phyloP scores from a whole-genome alignment of 2,797 vertebrate species.

The Pseudochirops cupreus region DNA sequence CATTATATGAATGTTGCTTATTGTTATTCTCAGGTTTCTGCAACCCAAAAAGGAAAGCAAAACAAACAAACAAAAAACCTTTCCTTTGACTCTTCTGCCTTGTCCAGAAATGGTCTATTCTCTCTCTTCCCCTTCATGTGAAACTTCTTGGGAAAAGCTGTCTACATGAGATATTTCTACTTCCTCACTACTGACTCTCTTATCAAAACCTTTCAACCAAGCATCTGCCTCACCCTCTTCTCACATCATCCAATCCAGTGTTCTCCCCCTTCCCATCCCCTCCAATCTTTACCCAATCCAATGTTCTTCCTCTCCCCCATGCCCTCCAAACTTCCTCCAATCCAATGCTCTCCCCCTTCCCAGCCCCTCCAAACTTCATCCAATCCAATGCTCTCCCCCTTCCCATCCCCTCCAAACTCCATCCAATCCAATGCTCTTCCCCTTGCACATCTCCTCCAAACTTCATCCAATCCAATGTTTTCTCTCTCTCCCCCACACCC shows the following conservation, averaged over 20 bases:
- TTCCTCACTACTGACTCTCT: not conserved
- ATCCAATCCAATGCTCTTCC: too few relatives aligned
- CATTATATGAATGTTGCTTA: not conserved
- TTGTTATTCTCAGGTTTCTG: not conserved
- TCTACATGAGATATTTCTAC: not conserved
- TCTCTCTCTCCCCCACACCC: too few relatives aligned
- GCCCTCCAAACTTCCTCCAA: not conserved
- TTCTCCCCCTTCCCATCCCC: too few relatives aligned
- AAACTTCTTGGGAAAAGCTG: not conserved
- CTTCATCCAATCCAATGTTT: too few relatives aligned
- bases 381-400: too few relatives aligned
- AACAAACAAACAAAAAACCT: not conserved
- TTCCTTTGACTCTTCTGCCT: not conserved
- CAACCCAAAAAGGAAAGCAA: not conserved
- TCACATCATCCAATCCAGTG: not conserved
- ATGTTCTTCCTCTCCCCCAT: accelerated
- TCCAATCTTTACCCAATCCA: too few relatives aligned
- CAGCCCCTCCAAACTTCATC: too few relatives aligned
- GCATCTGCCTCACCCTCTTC: not conserved
- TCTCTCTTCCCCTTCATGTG: not conserved
- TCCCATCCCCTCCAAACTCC: not conserved
- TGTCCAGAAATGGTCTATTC: not conserved
- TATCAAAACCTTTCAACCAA: not conserved
- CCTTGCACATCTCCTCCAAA: too few relatives aligned
- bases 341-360: too few relatives aligned